Evolutionary conservation across 2,888 invertebrate genomes (phyloP), one percentile per base, ranked within the genome.

Genomic region (Drosophila barbarae): DNA sequence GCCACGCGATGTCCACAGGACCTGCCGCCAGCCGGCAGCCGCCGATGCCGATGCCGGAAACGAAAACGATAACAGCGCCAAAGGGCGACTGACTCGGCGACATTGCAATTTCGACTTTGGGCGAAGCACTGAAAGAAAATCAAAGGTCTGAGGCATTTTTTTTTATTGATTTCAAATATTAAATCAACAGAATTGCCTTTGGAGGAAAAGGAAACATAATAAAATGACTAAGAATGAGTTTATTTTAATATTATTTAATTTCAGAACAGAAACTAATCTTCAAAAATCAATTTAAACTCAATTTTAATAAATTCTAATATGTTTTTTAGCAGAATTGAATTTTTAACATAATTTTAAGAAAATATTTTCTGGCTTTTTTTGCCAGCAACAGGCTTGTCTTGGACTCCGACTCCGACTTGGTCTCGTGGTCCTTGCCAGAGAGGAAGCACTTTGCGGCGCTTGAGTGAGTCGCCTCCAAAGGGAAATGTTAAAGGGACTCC

Each of bases 381-480:
- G n/a, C 5, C 12, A 52, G 63, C 50, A 59, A 68, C 52, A 30
- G 47, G 56, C 46, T 18, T 38, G 51, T 38, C 23, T 49, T 39
- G 49, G 44, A 32, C 41, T 13, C 21, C 15, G 44, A 32, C 41
- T 13, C 21, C 15, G 46, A 34, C 35, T 23, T 30, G 41, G 32
- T 5, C 21, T 3, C 21, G 3, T n/a, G 36, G 26, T 18, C 21
- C 38, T 46, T 18, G 44, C 10, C 38, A 9, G 26, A 84, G 61
- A 81, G 78, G 84, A 79, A 79, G 64, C 82, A 75, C 82, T 79
- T 84, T 81, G 73, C 50, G 78, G 73, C 78, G 79, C 84, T 81
- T 78, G 67, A 79, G 69, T 73, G 73, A 71, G 53, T 73, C 67
- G 72, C 52, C 76, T 72, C 69, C 67, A 70, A 80, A 51, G 77